Conservation (phyloP, 2,797 vertebrate genomes). For the Etheostoma perlongum region DNA sequence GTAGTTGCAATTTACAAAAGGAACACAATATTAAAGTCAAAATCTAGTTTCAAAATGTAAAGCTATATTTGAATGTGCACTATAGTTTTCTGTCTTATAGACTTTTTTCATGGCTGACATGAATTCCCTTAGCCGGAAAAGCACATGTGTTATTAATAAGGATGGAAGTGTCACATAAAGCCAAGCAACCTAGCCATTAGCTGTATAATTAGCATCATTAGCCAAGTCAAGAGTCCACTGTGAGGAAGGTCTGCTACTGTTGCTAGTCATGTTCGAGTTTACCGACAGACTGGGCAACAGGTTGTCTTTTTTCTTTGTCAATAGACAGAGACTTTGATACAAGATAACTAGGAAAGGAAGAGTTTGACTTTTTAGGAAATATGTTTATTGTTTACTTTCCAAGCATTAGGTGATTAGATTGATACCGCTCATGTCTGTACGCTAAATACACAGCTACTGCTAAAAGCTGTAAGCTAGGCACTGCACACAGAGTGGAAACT, state of each 20-base stretch:
- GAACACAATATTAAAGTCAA: not conserved
- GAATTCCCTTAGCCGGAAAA: not conserved
- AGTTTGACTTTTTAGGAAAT: conserved; percentile 18
- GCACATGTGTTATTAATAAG: not conserved
- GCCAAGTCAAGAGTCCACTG: not conserved
- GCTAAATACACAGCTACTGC: not conserved
- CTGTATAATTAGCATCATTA: not conserved
- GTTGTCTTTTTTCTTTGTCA: not conserved
- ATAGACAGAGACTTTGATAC: not conserved
- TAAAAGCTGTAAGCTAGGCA: not conserved
- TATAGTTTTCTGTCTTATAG: not conserved
- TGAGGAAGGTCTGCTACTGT: not conserved
- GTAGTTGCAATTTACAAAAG: not conserved
- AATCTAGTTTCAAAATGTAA: not conserved
- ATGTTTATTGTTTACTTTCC: conserved; percentile 2
- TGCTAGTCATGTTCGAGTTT: not conserved
- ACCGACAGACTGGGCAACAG: not conserved
- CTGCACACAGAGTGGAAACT: not conserved
- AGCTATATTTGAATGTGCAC: not conserved
- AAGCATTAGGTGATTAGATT: not conserved
- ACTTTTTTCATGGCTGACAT: not conserved
- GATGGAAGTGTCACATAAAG: not conserved
- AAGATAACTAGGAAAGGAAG: not conserved
- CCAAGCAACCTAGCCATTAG: no score
- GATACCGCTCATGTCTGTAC: not conserved